A percentile compares a stretch with the other conserved stretches of the same genome.
These are phyloP conservation scores for Erpornis zantholeuca DNA, from an alignment of 2,113 vertebrate genomes.

Conservation along the genomic window DNA sequence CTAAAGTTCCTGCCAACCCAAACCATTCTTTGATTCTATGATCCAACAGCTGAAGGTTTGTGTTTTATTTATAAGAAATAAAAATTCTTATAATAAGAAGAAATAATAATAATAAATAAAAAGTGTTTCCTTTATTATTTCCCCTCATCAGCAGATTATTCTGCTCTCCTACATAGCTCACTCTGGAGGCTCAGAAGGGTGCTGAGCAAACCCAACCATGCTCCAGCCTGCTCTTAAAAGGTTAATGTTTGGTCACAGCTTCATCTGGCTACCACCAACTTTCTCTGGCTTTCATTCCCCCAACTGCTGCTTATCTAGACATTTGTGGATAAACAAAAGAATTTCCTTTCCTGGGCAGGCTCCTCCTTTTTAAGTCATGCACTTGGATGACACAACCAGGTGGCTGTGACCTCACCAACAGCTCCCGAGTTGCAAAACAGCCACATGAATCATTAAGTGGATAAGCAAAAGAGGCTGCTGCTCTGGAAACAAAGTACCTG, in stretches of 20 bases:
- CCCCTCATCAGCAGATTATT: neutral
- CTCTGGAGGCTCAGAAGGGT: neutral
- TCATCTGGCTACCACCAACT: neutral
- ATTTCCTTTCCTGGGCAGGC: neutral
- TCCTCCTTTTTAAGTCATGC: neutral
- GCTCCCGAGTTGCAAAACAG: neutral
- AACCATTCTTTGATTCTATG: neutral
- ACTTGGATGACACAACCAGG: neutral
- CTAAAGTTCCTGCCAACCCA: neutral
- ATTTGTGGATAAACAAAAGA: neutral
- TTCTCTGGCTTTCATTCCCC: neutral
- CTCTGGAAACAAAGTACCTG: neutral
- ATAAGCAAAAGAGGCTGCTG: neutral
- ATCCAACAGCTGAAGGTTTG: neutral
- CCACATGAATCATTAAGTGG: neutral
- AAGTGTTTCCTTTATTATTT: neutral
- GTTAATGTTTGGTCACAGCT: neutral
- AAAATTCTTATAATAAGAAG: too few species aligned
- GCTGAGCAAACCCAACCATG: neutral
- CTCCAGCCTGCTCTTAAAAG: neutral
- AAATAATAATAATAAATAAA: too few species aligned
- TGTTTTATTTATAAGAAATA: neutral
- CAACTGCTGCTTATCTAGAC: neutral
- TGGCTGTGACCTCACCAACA: neutral
- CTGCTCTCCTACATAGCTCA: neutral